Base-by-base conservation (phyloP, 2,797 vertebrate genomes). In the Lithobates pipiens region DNA sequence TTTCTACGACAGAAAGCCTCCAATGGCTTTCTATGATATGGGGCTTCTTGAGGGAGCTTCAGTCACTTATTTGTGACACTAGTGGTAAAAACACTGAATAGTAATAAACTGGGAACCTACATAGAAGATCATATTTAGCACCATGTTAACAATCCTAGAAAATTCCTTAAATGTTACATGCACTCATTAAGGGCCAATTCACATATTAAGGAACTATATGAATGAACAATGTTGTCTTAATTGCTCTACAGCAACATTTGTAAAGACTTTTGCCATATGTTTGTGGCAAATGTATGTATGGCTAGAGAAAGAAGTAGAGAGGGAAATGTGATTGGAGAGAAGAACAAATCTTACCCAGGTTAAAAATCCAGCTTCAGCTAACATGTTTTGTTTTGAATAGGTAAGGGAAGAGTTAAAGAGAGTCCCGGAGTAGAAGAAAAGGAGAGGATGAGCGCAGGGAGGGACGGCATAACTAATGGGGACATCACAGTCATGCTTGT, bases 1-100 rank as follows among this genome's bases (percentile, higher is more conserved):
- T 88, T 91, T 89, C 84, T 89, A 16, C 88, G 89, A 87, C 88
- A 83, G 77, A 90, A 92, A 91, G 76, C 82, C 46, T 86, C 50
- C 16, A 54, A 18, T 5, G 50, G 50, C 15, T 50, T 16, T 13
- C 46, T 50, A 16, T 50, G 46, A 50, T 50, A 50, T 50, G 13
- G 13, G 15, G 46, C 46, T 13, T 54, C 88, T 77, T 84, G 73
- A 68, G 88, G 90, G 89, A 91, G 75, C 67, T 87, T 77, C 73
- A 72, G 10, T 89, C 88, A 88, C 87, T 88, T 76, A 69, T 82
- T 91, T 92, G 91, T 86, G 93, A 91, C 93, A 91, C 87, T 89
- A 91, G 92, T 88, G 90, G 90, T 88, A 88, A 92, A 0, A 91
- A 77, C 73, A 82, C 71, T 13, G 34, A 57, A 82, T 71, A 88